A percentile compares a stretch with the other conserved stretches of the same genome.
These are phyloP conservation scores for Tetanocera ferruginea DNA, from an alignment of 2,888 invertebrate species.

Conservation along the genomic window DNA sequence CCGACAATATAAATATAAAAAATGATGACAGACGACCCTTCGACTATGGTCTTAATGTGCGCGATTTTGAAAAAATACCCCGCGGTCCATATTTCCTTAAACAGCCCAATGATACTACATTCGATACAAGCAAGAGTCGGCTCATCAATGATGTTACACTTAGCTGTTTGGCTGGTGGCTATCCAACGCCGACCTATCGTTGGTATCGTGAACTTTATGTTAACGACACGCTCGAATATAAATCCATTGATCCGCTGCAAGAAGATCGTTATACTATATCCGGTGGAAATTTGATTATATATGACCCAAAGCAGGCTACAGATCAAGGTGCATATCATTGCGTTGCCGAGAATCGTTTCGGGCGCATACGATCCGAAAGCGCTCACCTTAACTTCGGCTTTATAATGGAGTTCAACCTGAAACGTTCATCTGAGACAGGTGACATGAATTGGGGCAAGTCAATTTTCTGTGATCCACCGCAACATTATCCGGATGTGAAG, in stretches of 20 bases:
- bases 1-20: conserved; percentile 79
- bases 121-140: conserved; percentile 82
- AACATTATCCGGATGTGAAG: conserved; percentile 88
- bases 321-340: conserved; percentile 94
- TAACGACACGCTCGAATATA: conserved; percentile 80
- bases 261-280: conserved; percentile 86
- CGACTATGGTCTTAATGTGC: conserved; percentile 87
- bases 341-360: conserved; percentile 89
- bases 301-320: conserved; percentile 82
- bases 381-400: conserved; percentile 90
- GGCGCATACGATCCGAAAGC: conserved; percentile 89
- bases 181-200: conserved; percentile 88
- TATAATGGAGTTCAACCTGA: conserved; percentile 91
- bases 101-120: conserved; percentile 86
- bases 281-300: conserved; percentile 92
- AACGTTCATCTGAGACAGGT: conserved; percentile 85
- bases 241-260: conserved; percentile 81
- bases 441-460: conserved; percentile 96
- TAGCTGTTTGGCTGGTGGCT: conserved; percentile 87
- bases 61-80: conserved; percentile 84
- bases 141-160: conserved; percentile 82
- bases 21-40: conserved; percentile 84
- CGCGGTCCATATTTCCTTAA: conserved; percentile 90
- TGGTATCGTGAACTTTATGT: conserved; percentile 92
- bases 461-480: conserved; percentile 92